Evolutionary conservation across 2,113 vertebrate genomes (phyloP), one percentile per base, ranked within the genome.

Genomic region (Actinemys pallida): DNA sequence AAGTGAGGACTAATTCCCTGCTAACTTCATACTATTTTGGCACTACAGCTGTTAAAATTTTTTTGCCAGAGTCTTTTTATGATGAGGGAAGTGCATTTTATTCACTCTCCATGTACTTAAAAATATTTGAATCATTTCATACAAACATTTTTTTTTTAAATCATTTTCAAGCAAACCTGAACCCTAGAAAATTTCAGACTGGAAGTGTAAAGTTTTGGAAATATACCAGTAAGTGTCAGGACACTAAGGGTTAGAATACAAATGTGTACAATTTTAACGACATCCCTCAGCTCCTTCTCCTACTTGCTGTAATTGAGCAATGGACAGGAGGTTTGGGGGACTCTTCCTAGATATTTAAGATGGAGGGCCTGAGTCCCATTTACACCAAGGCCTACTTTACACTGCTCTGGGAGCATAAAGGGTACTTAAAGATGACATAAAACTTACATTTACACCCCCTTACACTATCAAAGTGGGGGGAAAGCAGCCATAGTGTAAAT

Each of bases 231-330:
- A 90, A 87, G 87, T 59, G 75, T n/a, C 53, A 93, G 62, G 92
- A 95, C 93, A 59, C 2, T 27, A 92, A 10, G 62, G 45, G 78
- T 35, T 47, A 31, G 5, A 85, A 11, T 86, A 65, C 35, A 84
- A 76, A 65, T 65, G 89, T 75, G 79, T 16, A 0, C 72, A 85
- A 75, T 35, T 82, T 22, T 29, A 42, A 45, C 22, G 53, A 69
- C 56, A 83, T 47, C 4, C 0, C 52, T 84, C 82, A 93, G 31
- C 52, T 75, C 24, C 65, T 75, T 49, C 42, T 81, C 76, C 25
- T 57, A 92, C 72, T n/a, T 57, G 93, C 78, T n/a, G 54, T 88
- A 88, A 92, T 27, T 79, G 83, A 91, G 65, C 53, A 94, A 90
- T 0, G 1, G 27, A 19, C 78, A 88, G 13, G 57, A 83, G 85